Base-by-base conservation (phyloP, 2,113 vertebrate genomes). In the Tinamus guttatus region DNA sequence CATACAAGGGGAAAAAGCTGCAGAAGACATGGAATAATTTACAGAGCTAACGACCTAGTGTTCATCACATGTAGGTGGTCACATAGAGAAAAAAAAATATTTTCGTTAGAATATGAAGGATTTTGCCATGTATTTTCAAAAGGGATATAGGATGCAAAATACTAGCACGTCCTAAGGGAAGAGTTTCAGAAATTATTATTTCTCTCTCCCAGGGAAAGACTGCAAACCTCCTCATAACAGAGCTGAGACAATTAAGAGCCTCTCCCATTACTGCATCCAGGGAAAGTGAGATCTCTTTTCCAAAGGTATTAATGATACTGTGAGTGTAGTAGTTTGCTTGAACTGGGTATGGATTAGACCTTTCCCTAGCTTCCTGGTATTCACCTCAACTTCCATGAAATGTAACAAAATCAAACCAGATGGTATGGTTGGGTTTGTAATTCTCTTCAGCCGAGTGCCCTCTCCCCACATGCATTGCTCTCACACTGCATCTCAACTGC, bases 291-390 rank as follows among this genome's bases (percentile, higher is more conserved):
- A 30, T 13, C 54, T 56, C 54, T 56, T 69, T 47, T 34, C 47
- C 45, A 32, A 22, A 22, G 43, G 67, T 24, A 16, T 34, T 22
- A 24, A 17, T 49, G 67, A 34, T 34, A 47, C 45, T 20, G 18
- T 32, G 20, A 24, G 45, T 13, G 25, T 24, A 43, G 2, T 10
- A 34, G 3, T 24, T 52, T 65, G 8, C 30, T 70, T 70, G 27
- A n/a, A 8, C 20, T 1, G 0, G 0, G 0, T 5, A 24, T 0
- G 14, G 2, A 9, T 52, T 81, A 49, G 32, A 9, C 3, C 8
- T 5, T 4, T 13, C 81, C 9, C 43, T 67, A 20, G 1, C 2
- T 47, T 41, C 5, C 60, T 32, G 3, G 75, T 16, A 5, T 51
- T 80, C 45, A 7, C 18, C 21, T 27, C 24, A 54, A 30, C 38